These are phyloP conservation scores for Selene dorsalis DNA, from an alignment of 2,797 vertebrate species.

Conservation along the genomic window DNA sequence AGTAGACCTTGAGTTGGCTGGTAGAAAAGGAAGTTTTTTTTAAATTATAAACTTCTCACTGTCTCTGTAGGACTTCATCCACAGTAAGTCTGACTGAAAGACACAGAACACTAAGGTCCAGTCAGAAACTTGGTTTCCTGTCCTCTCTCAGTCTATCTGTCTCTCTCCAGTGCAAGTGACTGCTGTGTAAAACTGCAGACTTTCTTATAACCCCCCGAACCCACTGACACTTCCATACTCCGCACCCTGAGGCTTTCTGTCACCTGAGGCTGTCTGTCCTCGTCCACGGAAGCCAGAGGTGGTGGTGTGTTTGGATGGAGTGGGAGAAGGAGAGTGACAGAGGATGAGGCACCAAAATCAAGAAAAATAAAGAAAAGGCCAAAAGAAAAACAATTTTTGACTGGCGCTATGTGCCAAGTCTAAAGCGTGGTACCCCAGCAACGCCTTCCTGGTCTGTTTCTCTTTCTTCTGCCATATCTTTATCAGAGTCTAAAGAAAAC, in stretches of 20 bases:
- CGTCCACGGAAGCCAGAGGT: conserved; percentile 62
- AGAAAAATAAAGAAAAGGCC: conserved; percentile 62
- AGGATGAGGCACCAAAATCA: conserved; percentile 71
- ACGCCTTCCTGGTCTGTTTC: conserved; percentile 79
- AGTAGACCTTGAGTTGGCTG: conserved; percentile 72
- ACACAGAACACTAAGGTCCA: conserved; percentile 54
- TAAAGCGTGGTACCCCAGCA: conserved; percentile 72
- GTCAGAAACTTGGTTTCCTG: conserved; percentile 57
- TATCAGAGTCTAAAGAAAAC: conserved; percentile 70
- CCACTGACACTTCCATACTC: conserved; percentile 29
- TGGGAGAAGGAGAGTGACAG: conserved; percentile 55
- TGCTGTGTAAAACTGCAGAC: conserved; percentile 71
- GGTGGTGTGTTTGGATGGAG: conserved; percentile 50
- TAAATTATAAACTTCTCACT: conserved; percentile 30
- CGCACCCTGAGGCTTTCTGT: conserved; percentile 47
- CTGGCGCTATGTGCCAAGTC: conserved; percentile 85
- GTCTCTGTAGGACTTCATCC: conserved; percentile 63
- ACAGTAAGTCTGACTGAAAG: conserved; percentile 57
- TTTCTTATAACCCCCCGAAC: conserved; percentile 38
- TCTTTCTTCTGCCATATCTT: conserved; percentile 70
- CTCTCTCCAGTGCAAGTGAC: conserved; percentile 80
- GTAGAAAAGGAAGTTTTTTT: conserved; percentile 44
- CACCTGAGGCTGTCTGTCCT: too few species aligned
- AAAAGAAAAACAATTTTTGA: conserved; percentile 39
- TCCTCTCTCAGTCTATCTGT: conserved; percentile 61